Evolutionary conservation across 2,888 invertebrate species (phyloP).

Genomic region (Mantis religiosa): DNA sequence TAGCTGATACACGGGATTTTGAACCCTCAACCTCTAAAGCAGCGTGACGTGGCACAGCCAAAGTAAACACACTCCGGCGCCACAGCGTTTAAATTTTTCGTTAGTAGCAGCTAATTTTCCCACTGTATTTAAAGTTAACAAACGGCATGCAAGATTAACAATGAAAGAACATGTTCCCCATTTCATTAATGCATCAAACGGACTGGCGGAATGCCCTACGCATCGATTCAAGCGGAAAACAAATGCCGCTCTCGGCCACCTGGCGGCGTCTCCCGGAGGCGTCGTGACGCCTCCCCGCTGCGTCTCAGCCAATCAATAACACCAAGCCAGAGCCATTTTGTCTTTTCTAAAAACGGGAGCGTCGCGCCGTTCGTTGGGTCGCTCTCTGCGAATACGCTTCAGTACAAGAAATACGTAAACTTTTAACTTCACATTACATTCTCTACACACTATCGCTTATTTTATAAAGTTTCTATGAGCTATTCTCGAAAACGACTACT

Average conservation of each 20-base stretch:
- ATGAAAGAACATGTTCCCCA: neutral
- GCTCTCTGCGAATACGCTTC: no score
- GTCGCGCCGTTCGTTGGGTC: neutral
- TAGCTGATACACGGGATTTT: no score
- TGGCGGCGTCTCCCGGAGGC: neutral
- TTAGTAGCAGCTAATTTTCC: neutral
- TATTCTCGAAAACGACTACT: no score
- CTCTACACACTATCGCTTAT: no score
- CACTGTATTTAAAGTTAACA: neutral
- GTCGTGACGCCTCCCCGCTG: neutral
- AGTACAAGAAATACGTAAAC: no score
- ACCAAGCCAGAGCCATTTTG: constrained; percentile 43
- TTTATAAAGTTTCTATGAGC: no score
- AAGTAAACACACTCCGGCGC: neutral
- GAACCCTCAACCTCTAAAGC: no score
- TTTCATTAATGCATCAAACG: neutral
- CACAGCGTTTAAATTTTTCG: neutral
- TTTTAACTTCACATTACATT: no score
- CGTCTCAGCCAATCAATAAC: constrained; percentile 27
- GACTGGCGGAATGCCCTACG: neutral
- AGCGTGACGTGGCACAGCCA: neutral
- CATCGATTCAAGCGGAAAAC: neutral
- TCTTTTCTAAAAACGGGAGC: constrained; percentile 22
- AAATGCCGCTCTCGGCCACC: neutral
- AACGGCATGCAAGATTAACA: neutral